Conservation (phyloP, 1,140 invertebrate species). For the Leptinotarsa texana region DNA sequence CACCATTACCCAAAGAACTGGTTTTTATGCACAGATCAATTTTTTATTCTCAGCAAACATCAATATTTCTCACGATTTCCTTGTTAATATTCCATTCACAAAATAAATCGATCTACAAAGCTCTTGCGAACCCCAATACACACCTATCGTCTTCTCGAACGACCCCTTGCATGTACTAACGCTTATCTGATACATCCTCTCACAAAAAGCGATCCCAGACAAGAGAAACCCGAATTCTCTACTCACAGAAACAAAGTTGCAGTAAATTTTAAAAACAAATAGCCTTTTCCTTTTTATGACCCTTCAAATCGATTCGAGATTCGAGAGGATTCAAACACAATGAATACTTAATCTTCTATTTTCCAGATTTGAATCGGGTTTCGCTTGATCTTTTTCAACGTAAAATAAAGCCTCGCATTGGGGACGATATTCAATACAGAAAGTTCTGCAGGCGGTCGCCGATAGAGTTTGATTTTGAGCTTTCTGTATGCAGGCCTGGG, state of each 20-base stretch:
- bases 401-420: conserved; percentile 12
- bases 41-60: too few species aligned
- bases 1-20: too few species aligned
- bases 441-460: conserved; percentile 7
- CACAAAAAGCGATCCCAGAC: neutral
- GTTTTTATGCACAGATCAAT: too few species aligned
- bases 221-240: conserved; percentile 7
- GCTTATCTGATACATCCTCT: conserved; percentile 16
- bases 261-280: conserved; percentile 41
- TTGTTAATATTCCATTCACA: too few species aligned
- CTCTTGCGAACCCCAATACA: neutral
- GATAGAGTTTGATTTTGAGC: conserved; percentile 15
- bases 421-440: conserved; percentile 26
- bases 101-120: neutral
- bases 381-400: conserved; percentile 38
- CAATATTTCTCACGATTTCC: too few species aligned
- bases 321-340: conserved; percentile 34
- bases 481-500: conserved; percentile 24
- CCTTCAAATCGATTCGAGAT: conserved; percentile 28
- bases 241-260: conserved; percentile 25
- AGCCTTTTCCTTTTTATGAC: conserved; percentile 36
- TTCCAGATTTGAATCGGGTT: conserved; percentile 41
- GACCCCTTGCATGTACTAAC: neutral
- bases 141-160: neutral
- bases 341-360: conserved; percentile 41